phyloP scores from a whole-genome alignment of 2,888 invertebrate genomes.

The Ormyrus thymus region DNA sequence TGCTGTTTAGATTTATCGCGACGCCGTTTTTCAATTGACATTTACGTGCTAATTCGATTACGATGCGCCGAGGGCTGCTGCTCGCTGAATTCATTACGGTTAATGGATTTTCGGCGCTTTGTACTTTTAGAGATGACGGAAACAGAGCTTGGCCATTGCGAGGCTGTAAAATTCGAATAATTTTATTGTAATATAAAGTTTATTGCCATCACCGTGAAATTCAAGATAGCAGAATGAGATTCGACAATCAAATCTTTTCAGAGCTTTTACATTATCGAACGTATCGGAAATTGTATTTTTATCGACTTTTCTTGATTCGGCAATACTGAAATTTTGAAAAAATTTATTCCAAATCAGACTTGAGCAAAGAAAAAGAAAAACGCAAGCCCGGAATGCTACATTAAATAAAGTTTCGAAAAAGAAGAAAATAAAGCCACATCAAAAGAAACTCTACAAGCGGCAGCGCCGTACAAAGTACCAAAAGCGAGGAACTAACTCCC shows the following conservation, averaged over 20 bases:
- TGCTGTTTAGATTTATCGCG: constrained; percentile 44
- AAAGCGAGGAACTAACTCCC: background rate
- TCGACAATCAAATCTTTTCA: no score
- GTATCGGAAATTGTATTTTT: no score
- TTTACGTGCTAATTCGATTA: constrained; percentile 40
- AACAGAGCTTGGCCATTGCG: background rate
- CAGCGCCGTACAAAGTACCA: background rate
- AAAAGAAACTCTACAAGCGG: background rate
- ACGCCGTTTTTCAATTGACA: constrained; percentile 12
- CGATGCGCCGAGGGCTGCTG: background rate
- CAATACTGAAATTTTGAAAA: no score
- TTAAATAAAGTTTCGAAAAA: constrained; percentile 20
- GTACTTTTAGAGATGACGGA: constrained; percentile 22
- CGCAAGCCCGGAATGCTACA: background rate
- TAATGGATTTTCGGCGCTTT: constrained; percentile 42
- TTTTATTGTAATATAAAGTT: no score
- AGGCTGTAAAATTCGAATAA: no score
- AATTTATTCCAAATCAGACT: no score
- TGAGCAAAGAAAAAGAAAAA: no score
- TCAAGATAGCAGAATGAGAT: no score
- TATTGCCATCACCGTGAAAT: no score
- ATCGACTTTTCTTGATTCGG: no score
- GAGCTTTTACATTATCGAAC: no score
- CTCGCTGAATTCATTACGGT: constrained; percentile 8
- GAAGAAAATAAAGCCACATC: background rate